A percentile compares a stretch with the other conserved stretches of the same genome.
These are phyloP conservation scores for Eulemur rufifrons DNA, from an alignment of 2,113 vertebrate species.

Conservation along the genomic window DNA sequence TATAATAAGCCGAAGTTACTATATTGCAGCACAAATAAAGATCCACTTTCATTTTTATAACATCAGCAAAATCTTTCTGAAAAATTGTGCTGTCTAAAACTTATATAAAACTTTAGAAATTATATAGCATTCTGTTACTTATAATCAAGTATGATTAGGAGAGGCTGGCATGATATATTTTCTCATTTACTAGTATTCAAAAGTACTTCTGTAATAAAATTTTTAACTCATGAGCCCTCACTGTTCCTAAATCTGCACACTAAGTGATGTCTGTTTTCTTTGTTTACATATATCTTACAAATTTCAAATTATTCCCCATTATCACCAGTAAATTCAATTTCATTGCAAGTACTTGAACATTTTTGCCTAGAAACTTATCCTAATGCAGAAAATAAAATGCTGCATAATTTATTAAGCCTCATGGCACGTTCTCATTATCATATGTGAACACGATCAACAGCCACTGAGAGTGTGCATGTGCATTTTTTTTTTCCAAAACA, in stretches of 20 bases:
- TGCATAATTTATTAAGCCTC: not conserved
- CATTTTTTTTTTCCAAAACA: not conserved
- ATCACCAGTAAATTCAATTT: not conserved
- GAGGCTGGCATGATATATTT: not conserved
- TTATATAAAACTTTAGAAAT: not conserved
- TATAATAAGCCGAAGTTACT: not conserved
- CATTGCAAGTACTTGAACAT: not conserved
- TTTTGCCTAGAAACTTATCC: not conserved
- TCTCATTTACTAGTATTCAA: conserved; percentile 9
- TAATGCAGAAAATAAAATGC: not conserved
- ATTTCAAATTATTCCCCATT: not conserved
- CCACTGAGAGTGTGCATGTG: fast-evolving
- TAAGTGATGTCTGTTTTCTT: not conserved
- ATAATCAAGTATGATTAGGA: not conserved
- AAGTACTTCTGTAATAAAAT: not conserved
- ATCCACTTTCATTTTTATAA: not conserved
- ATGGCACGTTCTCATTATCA: not conserved
- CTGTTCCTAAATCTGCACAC: not conserved
- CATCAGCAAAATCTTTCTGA: not conserved
- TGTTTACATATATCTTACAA: not conserved
- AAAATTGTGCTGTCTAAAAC: not conserved
- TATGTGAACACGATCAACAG: not conserved
- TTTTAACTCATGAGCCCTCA: not conserved
- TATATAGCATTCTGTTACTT: not conserved
- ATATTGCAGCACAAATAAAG: not conserved